Conservation (phyloP, 2,888 invertebrate genomes). For the Drosophila paranaensis region DNA sequence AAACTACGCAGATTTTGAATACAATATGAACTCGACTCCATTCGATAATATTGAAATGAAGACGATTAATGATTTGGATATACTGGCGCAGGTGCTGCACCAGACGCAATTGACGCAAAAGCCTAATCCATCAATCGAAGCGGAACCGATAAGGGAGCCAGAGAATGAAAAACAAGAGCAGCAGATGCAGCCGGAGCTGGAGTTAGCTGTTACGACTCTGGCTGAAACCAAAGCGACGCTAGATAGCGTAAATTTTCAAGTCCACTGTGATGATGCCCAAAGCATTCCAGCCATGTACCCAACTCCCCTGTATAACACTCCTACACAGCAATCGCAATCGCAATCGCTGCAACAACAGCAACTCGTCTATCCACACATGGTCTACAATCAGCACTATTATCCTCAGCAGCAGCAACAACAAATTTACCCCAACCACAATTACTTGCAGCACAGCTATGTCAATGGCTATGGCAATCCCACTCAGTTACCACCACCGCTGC, state of each 20-base stretch:
- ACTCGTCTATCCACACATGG: constrained; percentile 50
- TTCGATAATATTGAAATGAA: constrained; percentile 97
- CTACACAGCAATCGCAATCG: constrained; percentile 54
- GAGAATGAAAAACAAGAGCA: constrained; percentile 10
- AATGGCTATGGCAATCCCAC: constrained; percentile 66
- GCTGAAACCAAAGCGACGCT: constrained; percentile 73
- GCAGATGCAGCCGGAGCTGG: constrained; percentile 25
- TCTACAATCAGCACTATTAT: constrained; percentile 59
- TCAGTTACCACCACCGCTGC: constrained; percentile 24
- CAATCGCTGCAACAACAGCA: constrained; percentile 44
- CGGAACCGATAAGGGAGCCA: constrained; percentile 3
- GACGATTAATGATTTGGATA: constrained; percentile 96
- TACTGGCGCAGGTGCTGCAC: constrained; percentile 92
- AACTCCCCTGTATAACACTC: constrained; percentile 40
- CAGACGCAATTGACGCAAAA: constrained; percentile 77
- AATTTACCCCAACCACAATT: constrained; percentile 82
- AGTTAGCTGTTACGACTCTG: constrained; percentile 62
- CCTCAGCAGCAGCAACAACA: constrained; percentile 52
- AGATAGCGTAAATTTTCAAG: constrained; percentile 71
- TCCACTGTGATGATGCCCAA: constrained; percentile 69
- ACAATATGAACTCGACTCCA: constrained; percentile 93
- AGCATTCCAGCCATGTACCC: constrained; percentile 71
- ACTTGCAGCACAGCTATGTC: constrained; percentile 66
- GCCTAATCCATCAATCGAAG: background rate
- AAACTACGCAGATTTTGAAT: constrained; percentile 93